phyloP scores from a whole-genome alignment of 2,113 vertebrate species.

The Trochalopteron elliotii region DNA sequence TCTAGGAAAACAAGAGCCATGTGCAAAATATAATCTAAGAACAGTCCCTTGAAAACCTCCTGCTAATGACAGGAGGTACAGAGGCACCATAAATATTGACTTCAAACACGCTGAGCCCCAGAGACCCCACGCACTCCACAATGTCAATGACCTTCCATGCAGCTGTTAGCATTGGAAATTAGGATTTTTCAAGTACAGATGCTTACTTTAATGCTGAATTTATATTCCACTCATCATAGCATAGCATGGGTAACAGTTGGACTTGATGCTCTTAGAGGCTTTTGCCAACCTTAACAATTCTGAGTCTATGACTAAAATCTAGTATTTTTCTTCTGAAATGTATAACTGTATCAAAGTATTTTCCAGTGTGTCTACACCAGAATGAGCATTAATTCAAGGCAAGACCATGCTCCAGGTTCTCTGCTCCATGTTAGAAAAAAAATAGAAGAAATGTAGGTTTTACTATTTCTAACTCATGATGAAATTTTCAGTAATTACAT shows the following conservation, averaged over 20 bases:
- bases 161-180: not conserved
- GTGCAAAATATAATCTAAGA: not conserved
- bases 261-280: not conserved
- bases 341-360: not conserved
- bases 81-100: not conserved
- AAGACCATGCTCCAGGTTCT: not conserved
- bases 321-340: not conserved
- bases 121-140: not conserved
- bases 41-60: not conserved
- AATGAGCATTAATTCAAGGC: not conserved
- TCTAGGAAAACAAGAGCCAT: not conserved
- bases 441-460: not conserved
- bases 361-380: not conserved
- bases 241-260: not conserved
- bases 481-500: not conserved
- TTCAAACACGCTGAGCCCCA: not conserved
- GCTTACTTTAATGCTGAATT: not conserved
- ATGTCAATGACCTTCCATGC: not conserved
- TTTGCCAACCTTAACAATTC: not conserved
- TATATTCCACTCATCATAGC: not conserved
- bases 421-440: not conserved
- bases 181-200: not conserved
- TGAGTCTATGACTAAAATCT: not conserved
- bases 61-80: not conserved
- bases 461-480: not conserved